These are phyloP conservation scores for Eriosoma lanigerum DNA, from an alignment of 1,140 invertebrate species.

Conservation along the genomic window DNA sequence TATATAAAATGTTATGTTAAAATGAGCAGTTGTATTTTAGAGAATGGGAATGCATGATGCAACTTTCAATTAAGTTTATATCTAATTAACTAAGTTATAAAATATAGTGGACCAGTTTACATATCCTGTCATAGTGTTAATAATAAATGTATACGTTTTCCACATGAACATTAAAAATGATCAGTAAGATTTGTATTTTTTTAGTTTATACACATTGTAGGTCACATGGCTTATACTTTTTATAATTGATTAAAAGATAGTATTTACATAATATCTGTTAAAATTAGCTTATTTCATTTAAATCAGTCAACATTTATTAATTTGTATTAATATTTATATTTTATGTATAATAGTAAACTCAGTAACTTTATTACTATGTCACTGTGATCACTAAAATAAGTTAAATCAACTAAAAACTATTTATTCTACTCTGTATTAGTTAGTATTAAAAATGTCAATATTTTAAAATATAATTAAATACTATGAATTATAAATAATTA, in stretches of 20 bases:
- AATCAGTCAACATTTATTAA: no score
- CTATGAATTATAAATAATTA: no score
- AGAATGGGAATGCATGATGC: background rate
- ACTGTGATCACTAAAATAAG: no score
- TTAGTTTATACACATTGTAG: background rate
- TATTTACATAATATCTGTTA: background rate
- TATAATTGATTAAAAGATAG: background rate
- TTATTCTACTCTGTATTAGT: no score
- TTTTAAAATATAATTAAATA: no score
- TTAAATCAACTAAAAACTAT: no score
- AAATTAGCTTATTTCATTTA: no score
- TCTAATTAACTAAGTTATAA: constrained; percentile 13
- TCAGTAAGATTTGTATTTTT: background rate
- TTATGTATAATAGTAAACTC: no score
- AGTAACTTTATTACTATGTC: no score
- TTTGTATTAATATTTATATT: no score
- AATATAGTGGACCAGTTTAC: background rate
- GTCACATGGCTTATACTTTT: background rate
- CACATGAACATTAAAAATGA: background rate
- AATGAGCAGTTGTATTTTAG: constrained; percentile 4
- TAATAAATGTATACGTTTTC: constrained; percentile 24
- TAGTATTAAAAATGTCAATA: no score
- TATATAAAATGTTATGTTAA: background rate
- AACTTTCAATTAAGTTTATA: background rate
- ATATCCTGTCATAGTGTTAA: constrained; percentile 12